phyloP scores from a whole-genome alignment of 2,888 invertebrate species.

The Hyposoter didymator region DNA sequence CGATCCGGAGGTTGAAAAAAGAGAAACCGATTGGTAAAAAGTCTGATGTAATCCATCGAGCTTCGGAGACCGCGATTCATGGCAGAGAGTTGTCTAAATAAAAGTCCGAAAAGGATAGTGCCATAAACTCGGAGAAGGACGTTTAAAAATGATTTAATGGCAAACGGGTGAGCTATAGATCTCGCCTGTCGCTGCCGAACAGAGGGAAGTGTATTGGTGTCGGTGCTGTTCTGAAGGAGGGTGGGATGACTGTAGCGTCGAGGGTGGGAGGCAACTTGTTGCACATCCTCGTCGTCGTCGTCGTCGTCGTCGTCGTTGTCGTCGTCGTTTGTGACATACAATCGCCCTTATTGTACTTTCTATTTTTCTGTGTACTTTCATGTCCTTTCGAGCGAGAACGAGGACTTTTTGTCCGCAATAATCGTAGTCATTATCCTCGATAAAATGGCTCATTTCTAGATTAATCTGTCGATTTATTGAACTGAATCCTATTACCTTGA shows the following conservation, averaged over 20 bases:
- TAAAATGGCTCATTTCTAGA: constrained; percentile 26
- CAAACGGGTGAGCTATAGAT: constrained; percentile 69
- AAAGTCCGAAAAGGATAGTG: constrained; percentile 37
- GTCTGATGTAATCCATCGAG: not conserved
- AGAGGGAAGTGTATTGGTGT: constrained; percentile 30
- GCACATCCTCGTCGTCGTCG: constrained; percentile 70
- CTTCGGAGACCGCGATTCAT: not conserved
- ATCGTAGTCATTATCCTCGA: constrained; percentile 19
- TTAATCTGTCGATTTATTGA: constrained; percentile 1
- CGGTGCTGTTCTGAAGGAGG: constrained; percentile 55
- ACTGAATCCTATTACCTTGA: not conserved
- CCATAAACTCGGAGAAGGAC: constrained; percentile 61
- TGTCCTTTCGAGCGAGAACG: constrained; percentile 37
- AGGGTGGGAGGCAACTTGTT: constrained; percentile 80
- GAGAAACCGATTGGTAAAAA: not conserved
- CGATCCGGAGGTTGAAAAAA: not conserved
- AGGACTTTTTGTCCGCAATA: constrained; percentile 36
- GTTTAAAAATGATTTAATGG: constrained; percentile 80
- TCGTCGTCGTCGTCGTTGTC: constrained; percentile 6
- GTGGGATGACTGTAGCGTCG: constrained; percentile 62
- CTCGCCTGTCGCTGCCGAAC: constrained; percentile 38
- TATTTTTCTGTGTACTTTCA: constrained; percentile 39
- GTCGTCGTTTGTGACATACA: constrained; percentile 78
- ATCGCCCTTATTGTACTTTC: constrained; percentile 58
- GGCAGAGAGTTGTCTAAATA: constrained; percentile 35